Evolutionary conservation across 92 coral and sea anemone species (phyloP).

Genomic region (Siderastrea siderea): DNA sequence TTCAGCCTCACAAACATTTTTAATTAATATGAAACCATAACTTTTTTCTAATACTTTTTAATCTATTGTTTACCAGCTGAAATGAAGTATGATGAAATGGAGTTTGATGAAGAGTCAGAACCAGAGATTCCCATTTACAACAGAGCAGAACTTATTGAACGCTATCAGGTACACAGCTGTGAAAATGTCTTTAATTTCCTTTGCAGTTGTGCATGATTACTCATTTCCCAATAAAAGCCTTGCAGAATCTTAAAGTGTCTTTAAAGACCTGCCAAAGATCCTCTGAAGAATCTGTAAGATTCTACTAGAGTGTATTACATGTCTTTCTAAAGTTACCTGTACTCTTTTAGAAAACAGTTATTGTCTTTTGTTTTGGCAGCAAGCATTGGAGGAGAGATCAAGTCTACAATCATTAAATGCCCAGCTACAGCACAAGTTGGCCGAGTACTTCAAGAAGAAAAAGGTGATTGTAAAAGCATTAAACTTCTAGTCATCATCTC

Average conservation of each 20-base stretch:
- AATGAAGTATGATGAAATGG: conserved; percentile 76
- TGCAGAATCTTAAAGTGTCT: no score
- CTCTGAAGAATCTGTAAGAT: no score
- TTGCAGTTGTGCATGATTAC: background rate
- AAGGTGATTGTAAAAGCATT: conserved; percentile 67
- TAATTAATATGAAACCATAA: no score
- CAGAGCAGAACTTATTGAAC: conserved; percentile 94
- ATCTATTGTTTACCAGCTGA: conserved; percentile 19
- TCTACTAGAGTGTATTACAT: no score
- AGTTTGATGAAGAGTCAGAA: conserved; percentile 89
- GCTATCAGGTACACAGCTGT: conserved; percentile 84
- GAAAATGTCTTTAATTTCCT: background rate
- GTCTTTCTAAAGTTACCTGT: no score
- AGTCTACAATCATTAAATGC: conserved; percentile 89
- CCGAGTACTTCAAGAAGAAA: conserved; percentile 97
- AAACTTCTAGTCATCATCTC: no score
- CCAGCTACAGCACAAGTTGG: conserved; percentile 96
- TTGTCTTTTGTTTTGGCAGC: conserved; percentile 61
- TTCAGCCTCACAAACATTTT: no score
- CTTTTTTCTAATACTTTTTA: background rate
- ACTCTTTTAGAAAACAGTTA: background rate
- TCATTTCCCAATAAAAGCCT: no score
- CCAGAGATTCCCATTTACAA: conserved; percentile 94
- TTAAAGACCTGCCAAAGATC: no score
- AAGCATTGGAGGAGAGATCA: conserved; percentile 96